phyloP scores from a whole-genome alignment of 2,888 invertebrate genomes.

The Oxystoma pomonae region DNA sequence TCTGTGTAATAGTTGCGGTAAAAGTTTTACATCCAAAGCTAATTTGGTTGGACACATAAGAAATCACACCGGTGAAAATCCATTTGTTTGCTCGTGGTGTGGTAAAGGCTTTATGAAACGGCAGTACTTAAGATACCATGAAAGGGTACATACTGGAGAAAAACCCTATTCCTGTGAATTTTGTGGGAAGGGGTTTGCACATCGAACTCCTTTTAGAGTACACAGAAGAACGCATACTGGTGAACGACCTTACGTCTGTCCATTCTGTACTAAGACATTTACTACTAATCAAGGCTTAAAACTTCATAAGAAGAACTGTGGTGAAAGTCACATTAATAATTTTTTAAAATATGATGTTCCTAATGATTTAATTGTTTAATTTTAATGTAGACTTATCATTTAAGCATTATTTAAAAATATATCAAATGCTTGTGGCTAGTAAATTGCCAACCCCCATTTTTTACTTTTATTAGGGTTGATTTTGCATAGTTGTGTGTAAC shows the following conservation, averaged over 20 bases:
- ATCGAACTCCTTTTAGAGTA: constrained; percentile 32
- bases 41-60: constrained; percentile 35
- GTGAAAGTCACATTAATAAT: constrained; percentile 15
- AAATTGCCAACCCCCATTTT: no score
- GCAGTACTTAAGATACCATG: constrained; percentile 40
- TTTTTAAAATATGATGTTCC: neutral
- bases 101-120: constrained; percentile 39
- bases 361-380: no score
- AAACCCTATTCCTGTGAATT: constrained; percentile 40
- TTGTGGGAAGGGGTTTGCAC: constrained; percentile 40
- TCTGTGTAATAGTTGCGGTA: constrained; percentile 39
- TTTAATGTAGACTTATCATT: no score
- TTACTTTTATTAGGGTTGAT: no score
- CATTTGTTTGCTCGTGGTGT: constrained; percentile 37
- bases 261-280: constrained; percentile 33
- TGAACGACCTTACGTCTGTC: constrained; percentile 36
- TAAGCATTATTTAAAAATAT: no score
- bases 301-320: constrained; percentile 32
- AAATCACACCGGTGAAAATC: constrained; percentile 49
- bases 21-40: constrained; percentile 33
- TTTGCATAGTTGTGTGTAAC: no score
- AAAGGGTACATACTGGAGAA: constrained; percentile 41
- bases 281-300: constrained; percentile 33
- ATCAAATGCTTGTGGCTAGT: no score
- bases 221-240: constrained; percentile 38